Conservation (phyloP, 2,888 invertebrate species). For the Eristalis tenax region DNA sequence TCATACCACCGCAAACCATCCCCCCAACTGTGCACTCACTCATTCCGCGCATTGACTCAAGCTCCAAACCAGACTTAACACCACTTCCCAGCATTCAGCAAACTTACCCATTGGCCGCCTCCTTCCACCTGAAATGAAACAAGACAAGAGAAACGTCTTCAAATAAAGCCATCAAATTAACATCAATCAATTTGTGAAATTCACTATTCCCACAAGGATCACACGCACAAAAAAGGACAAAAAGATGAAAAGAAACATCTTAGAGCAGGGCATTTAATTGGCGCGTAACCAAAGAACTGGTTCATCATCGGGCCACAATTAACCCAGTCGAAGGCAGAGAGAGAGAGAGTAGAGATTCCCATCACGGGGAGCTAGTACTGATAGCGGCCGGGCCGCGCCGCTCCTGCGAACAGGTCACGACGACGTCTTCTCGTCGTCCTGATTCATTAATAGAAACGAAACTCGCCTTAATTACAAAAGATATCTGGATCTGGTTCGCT, state of each 20-base stretch:
- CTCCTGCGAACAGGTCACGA: neutral
- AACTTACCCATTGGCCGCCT: constrained; percentile 47
- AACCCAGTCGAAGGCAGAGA: constrained; percentile 9
- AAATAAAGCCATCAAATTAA: constrained; percentile 55
- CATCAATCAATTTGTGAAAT: constrained; percentile 65
- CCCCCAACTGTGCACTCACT: no score
- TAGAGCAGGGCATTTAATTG: constrained; percentile 21
- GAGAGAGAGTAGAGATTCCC: constrained; percentile 29
- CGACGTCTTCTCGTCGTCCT: constrained; percentile 5
- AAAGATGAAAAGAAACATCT: neutral
- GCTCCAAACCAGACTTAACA: neutral
- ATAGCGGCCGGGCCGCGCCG: no score
- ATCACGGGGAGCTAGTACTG: constrained; percentile 48
- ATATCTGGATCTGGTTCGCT: constrained; percentile 49
- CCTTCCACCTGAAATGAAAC: constrained; percentile 47
- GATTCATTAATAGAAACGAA: constrained; percentile 39
- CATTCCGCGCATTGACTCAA: no score
- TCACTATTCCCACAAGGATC: constrained; percentile 58
- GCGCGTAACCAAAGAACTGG: constrained; percentile 20
- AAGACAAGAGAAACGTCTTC: neutral
- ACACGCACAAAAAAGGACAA: neutral
- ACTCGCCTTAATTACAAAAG: constrained; percentile 62
- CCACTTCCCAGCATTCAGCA: neutral
- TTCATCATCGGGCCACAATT: constrained; percentile 55
- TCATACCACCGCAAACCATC: no score